Evolutionary conservation across 2,113 vertebrate genomes (phyloP).

Genomic region (Trochalopteron elliotii): DNA sequence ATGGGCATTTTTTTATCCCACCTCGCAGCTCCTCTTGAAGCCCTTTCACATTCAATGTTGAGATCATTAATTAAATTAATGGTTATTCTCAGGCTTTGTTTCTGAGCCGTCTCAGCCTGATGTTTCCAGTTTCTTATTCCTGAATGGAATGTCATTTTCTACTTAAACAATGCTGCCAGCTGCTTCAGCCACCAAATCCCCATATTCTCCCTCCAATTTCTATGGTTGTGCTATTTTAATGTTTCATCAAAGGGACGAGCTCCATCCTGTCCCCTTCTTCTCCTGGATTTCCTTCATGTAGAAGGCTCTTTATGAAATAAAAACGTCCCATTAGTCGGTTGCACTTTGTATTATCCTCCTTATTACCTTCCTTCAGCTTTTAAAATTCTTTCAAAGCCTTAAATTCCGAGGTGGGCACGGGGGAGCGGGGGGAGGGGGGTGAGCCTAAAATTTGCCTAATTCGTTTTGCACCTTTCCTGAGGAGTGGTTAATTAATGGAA

Average conservation of each 20-base stretch:
- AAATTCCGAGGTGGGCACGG: not conserved
- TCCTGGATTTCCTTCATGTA: conserved; percentile 6
- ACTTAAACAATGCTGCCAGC: conserved; percentile 1
- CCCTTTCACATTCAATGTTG: not conserved
- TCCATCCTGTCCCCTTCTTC: not conserved
- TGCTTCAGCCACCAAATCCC: not conserved
- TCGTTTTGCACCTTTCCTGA: not conserved
- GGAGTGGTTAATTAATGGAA: not conserved
- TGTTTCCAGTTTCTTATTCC: not conserved
- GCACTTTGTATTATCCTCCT: not conserved
- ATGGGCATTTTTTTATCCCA: not conserved
- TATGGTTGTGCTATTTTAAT: not conserved
- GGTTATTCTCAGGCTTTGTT: not conserved
- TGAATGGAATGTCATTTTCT: not conserved
- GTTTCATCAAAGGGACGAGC: conserved; percentile 20
- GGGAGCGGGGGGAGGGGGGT: not conserved
- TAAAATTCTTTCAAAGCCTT: not conserved
- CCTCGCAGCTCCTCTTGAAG: not conserved
- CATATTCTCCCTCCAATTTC: not conserved
- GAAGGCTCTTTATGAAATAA: not conserved
- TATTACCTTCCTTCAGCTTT: not conserved
- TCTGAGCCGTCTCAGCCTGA: not conserved
- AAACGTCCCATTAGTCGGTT: not conserved
- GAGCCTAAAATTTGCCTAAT: not conserved
- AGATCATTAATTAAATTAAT: conserved; percentile 29